These are phyloP conservation scores for Pogona vitticeps DNA, from an alignment of 2,113 vertebrate species.

Conservation along the genomic window DNA sequence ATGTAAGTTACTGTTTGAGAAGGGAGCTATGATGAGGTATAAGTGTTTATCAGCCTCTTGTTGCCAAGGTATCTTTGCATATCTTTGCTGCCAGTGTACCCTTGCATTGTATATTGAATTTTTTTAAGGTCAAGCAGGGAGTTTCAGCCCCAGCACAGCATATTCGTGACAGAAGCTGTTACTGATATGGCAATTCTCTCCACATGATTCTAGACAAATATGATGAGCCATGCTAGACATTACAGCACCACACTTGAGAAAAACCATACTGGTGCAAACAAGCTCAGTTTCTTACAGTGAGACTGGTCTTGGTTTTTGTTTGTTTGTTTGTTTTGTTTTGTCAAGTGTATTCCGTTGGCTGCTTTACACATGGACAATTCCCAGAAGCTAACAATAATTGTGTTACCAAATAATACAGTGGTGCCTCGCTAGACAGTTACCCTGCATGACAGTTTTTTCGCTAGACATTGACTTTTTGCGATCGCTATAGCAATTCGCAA, in stretches of 20 bases:
- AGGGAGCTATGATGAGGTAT: neutral
- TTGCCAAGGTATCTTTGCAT: neutral
- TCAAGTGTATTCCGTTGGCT: neutral
- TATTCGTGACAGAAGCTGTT: neutral
- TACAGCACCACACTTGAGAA: neutral
- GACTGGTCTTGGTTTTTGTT: neutral
- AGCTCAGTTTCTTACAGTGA: neutral
- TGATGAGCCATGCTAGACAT: neutral
- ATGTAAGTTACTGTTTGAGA: neutral
- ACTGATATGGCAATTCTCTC: neutral
- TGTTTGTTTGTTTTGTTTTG: too few species aligned
- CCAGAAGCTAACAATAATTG: conserved; percentile 5
- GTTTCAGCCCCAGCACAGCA: neutral
- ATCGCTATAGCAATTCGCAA: too few species aligned
- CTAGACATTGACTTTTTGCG: too few species aligned
- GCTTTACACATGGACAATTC: neutral
- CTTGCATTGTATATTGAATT: neutral
- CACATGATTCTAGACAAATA: neutral
- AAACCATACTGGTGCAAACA: neutral
- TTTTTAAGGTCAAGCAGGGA: neutral
- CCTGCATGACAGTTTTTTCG: too few species aligned
- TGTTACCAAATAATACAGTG: conserved; percentile 32
- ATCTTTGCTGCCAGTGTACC: neutral
- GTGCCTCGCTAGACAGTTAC: too few species aligned
- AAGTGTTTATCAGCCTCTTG: neutral